phyloP scores from a whole-genome alignment of 30 jellyfish, hydroid and myxozoan genomes.

The Mastigias papua region DNA sequence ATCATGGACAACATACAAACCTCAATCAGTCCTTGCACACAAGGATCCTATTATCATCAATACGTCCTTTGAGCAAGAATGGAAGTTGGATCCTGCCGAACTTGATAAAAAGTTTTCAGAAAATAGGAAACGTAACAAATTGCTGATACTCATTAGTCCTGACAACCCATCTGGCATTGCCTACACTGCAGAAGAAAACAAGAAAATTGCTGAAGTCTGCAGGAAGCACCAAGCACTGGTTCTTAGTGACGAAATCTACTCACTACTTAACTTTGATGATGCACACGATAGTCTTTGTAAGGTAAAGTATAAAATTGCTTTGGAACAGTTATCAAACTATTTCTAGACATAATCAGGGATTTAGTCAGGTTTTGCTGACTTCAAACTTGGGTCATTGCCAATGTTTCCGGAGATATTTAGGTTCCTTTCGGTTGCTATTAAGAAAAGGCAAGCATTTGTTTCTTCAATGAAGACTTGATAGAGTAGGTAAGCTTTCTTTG shows the following conservation, averaged over 20 bases:
- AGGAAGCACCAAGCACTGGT: constrained; percentile 60
- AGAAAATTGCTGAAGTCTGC: constrained; percentile 47
- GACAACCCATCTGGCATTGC: constrained; percentile 75
- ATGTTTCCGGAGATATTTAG: no score
- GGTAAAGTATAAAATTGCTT: not conserved
- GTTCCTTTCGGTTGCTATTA: no score
- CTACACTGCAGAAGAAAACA: constrained; percentile 58
- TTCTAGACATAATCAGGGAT: no score
- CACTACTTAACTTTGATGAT: constrained; percentile 29
- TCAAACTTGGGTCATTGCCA: no score
- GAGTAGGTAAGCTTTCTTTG: no score
- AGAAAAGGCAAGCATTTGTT: no score
- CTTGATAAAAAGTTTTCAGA: constrained; percentile 35
- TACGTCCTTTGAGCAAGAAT: constrained; percentile 39
- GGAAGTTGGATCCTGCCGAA: constrained; percentile 54
- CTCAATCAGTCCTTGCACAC: constrained; percentile 66
- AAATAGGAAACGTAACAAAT: constrained; percentile 16
- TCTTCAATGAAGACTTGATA: no score
- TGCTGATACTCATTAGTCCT: constrained; percentile 54
- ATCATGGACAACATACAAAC: constrained; percentile 71
- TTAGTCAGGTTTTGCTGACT: no score
- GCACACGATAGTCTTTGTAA: constrained; percentile 50
- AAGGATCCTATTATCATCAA: constrained; percentile 34
- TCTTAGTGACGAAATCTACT: constrained; percentile 69
- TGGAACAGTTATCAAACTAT: not conserved